These are phyloP conservation scores for Heliconius charithonia DNA, from an alignment of 2,888 invertebrate species.

Conservation along the genomic window DNA sequence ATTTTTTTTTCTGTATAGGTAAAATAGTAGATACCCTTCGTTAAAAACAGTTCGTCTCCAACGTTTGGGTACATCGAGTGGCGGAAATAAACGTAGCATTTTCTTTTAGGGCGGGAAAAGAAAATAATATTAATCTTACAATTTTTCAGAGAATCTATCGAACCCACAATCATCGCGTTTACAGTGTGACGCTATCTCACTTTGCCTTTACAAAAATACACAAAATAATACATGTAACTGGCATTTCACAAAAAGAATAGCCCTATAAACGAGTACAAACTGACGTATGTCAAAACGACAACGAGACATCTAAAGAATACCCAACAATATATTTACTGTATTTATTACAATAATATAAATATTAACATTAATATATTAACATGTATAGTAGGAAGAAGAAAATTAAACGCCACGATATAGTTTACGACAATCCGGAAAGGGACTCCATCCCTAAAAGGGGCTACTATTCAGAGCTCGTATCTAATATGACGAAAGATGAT, in stretches of 20 bases:
- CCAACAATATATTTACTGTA: background rate
- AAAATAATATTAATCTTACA: background rate
- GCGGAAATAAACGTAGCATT: too few species aligned
- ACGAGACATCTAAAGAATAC: constrained; percentile 10
- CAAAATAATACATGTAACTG: background rate
- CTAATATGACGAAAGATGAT: constrained; percentile 76
- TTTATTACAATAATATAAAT: background rate
- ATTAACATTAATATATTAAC: constrained; percentile 1
- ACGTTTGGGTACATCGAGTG: too few species aligned
- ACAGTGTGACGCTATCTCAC: too few species aligned
- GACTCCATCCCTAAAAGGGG: constrained; percentile 77
- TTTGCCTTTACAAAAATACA: background rate
- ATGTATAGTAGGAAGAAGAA: constrained; percentile 75
- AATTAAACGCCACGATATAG: constrained; percentile 69
- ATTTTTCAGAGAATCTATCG: background rate
- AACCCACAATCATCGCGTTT: background rate
- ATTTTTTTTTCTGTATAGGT: too few species aligned
- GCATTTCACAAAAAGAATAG: background rate
- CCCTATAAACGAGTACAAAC: background rate
- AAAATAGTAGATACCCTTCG: too few species aligned
- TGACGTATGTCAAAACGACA: constrained; percentile 19
- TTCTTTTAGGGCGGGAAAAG: background rate
- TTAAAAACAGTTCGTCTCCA: too few species aligned
- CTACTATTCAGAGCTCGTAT: constrained; percentile 85
- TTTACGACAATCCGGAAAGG: constrained; percentile 67